These are phyloP conservation scores for Actias luna DNA, from an alignment of 2,888 invertebrate genomes.

Conservation along the genomic window DNA sequence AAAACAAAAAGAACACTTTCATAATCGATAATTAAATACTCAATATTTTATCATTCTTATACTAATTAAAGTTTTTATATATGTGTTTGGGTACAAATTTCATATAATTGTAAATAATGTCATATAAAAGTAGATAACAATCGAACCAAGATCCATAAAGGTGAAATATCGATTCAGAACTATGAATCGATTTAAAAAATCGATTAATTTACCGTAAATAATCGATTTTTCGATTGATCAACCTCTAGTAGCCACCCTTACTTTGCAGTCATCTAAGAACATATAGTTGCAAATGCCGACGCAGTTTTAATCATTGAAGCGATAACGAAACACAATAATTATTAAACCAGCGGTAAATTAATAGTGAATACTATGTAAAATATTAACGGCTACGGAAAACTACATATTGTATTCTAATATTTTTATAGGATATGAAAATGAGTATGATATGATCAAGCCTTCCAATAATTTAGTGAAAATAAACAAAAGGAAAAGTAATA, in stretches of 20 bases:
- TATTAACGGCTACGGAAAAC: slow-evolving; percentile 61
- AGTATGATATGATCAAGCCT: slow-evolving; percentile 79
- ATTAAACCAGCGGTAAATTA: slow-evolving; percentile 42
- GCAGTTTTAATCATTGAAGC: slow-evolving; percentile 54
- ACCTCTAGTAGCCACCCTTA: no score
- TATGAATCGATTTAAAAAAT: slow-evolving; percentile 14
- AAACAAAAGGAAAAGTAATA: neutral
- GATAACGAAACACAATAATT: slow-evolving; percentile 68
- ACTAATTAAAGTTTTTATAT: no score
- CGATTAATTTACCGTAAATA: no score
- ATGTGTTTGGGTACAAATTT: no score
- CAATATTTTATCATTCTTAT: no score
- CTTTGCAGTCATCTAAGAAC: slow-evolving; percentile 41
- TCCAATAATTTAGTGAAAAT: slow-evolving; percentile 79
- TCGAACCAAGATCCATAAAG: no score
- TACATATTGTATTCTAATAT: slow-evolving; percentile 74
- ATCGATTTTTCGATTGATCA: no score
- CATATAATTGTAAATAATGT: no score
- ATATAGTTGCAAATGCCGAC: slow-evolving; percentile 32
- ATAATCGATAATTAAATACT: no score
- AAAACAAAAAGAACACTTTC: no score
- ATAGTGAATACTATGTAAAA: slow-evolving; percentile 66
- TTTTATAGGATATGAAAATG: slow-evolving; percentile 80
- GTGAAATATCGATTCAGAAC: no score
- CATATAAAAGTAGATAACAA: no score